These are phyloP conservation scores for Rhabdophis nuchalis DNA, from an alignment of 2,797 vertebrate species.

Conservation along the genomic window DNA sequence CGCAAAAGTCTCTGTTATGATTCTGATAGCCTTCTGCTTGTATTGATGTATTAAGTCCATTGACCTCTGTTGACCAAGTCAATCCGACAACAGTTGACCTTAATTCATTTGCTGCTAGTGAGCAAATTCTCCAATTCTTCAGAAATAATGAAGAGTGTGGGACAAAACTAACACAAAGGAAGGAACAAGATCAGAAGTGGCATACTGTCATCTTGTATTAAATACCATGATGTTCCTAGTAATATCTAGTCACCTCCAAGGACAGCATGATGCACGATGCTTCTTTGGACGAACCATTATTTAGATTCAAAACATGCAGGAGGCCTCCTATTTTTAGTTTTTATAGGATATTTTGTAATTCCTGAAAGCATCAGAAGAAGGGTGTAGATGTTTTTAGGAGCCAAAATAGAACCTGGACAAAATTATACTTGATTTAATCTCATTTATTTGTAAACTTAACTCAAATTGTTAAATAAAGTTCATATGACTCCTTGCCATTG, in stretches of 20 bases:
- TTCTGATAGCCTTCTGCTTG: not conserved
- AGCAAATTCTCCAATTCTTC: not conserved
- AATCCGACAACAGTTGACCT: not conserved
- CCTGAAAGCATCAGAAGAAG: not conserved
- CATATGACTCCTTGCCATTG: not conserved
- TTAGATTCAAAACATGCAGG: not conserved
- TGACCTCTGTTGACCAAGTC: not conserved
- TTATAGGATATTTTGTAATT: not conserved
- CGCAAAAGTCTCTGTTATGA: not conserved
- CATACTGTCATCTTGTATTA: not conserved
- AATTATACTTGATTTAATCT: not conserved
- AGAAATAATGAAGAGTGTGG: not conserved
- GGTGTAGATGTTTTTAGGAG: not conserved
- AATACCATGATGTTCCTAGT: not conserved
- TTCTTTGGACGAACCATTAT: not conserved
- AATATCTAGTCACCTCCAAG: not conserved
- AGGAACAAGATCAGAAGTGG: not conserved
- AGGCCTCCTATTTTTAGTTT: not conserved
- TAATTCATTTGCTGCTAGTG: not conserved
- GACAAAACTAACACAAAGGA: not conserved
- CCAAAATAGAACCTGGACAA: not conserved
- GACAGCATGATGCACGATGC: not conserved
- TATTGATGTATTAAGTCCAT: not conserved
- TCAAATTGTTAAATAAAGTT: not conserved
- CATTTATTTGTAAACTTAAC: not conserved